Percentiles rank a stretch among this genome's conserved stretches.
phyloP scores from a whole-genome alignment of 2,113 vertebrate species.

The Crotalus horridus region DNA sequence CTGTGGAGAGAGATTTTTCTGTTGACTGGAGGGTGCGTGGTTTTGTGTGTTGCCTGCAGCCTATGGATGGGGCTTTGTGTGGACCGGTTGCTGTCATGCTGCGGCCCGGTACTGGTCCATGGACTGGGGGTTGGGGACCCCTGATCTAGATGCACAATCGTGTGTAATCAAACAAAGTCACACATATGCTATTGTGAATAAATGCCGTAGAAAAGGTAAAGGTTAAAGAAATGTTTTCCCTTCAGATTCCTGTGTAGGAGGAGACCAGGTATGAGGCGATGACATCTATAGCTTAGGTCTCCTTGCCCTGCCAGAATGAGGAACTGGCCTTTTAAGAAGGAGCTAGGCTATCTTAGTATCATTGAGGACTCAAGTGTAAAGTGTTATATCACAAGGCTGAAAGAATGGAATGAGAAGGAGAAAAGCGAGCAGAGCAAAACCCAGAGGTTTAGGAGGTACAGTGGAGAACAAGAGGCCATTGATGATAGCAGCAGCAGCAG shows the following conservation, averaged over 20 bases:
- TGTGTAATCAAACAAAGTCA: background rate
- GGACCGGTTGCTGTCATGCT: too few relatives aligned
- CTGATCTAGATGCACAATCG: background rate
- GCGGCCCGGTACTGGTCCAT: too few relatives aligned
- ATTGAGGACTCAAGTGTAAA: background rate
- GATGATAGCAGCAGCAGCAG: background rate
- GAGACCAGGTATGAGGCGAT: background rate
- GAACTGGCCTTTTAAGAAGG: background rate
- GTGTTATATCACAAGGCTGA: background rate
- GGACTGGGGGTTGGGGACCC: too few relatives aligned
- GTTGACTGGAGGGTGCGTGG: rapidly evolving
- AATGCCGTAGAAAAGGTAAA: background rate
- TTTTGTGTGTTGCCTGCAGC: too few relatives aligned
- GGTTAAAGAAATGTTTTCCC: background rate
- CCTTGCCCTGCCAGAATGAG: background rate
- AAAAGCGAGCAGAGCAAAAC: background rate
- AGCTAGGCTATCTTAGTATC: background rate
- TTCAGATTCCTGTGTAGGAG: background rate
- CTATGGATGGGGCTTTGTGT: too few relatives aligned
- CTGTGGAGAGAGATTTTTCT: too few relatives aligned
- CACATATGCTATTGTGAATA: background rate
- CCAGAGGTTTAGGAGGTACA: background rate
- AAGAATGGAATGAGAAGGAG: background rate
- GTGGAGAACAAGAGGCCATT: background rate
- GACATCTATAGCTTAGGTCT: background rate